These are phyloP conservation scores for Enteromius viviparus DNA, from an alignment of 2,797 vertebrate species.

Conservation along the genomic window DNA sequence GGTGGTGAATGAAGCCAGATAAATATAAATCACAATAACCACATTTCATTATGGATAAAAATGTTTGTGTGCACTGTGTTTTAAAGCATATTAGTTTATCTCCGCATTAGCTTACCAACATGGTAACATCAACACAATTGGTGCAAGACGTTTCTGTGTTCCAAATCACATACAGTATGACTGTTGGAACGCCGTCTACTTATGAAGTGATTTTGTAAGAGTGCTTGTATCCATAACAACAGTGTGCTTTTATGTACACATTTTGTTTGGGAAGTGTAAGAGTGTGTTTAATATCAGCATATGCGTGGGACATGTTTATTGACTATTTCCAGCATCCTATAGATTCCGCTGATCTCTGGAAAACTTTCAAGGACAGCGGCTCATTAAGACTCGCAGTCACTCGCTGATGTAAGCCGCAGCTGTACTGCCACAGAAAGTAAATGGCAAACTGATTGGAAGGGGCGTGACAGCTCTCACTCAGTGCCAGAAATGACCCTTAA, in stretches of 20 bases:
- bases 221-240: not conserved
- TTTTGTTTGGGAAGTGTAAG: conserved; percentile 35
- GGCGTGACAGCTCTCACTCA: conserved; percentile 45
- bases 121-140: not conserved
- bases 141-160: not conserved
- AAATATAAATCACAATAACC: not conserved
- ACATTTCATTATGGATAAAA: not conserved
- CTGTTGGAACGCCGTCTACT: not conserved
- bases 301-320: conserved; percentile 51
- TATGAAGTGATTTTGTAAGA: not conserved
- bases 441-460: conserved; percentile 27
- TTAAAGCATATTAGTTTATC: not conserved
- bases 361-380: conserved; percentile 58
- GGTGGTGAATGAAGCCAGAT: not conserved
- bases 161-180: not conserved
- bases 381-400: conserved; percentile 51
- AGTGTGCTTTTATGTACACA: conserved; percentile 16
- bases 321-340: conserved; percentile 52
- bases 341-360: conserved; percentile 55
- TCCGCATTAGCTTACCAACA: not conserved
- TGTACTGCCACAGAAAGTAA: conserved; percentile 35
- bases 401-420: conserved; percentile 38
- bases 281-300: conserved; percentile 36
- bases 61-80: not conserved
- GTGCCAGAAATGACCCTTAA: conserved; percentile 20